phyloP scores from a whole-genome alignment of 1,140 invertebrate species.

The Ylistrum balloti region DNA sequence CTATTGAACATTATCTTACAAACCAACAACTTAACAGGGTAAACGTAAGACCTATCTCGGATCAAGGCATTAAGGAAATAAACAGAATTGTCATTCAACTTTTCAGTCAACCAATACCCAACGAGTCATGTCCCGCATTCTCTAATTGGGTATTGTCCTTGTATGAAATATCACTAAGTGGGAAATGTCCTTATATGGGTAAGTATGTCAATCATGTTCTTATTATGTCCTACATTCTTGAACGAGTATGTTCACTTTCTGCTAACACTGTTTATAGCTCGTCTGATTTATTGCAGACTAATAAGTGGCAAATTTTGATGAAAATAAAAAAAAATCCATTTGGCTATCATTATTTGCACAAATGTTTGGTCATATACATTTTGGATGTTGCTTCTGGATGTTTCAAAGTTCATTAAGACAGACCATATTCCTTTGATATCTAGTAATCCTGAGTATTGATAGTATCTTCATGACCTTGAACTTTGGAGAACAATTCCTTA shows the following conservation, averaged over 20 bases:
- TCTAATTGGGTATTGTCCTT: neutral
- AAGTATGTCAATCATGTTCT: neutral
- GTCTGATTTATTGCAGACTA: neutral
- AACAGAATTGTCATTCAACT: slow-evolving; percentile 31
- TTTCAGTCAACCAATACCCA: neutral
- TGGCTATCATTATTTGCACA: too few species aligned
- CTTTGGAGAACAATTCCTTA: neutral
- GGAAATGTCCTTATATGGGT: slow-evolving; percentile 11
- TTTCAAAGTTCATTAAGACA: neutral
- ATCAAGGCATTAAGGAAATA: neutral
- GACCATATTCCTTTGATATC: slow-evolving; percentile 9
- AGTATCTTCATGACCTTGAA: neutral
- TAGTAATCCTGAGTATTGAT: neutral
- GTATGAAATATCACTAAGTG: neutral
- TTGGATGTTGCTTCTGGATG: neutral
- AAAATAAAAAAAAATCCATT: too few species aligned
- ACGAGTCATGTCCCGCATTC: slow-evolving; percentile 11
- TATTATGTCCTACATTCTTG: neutral
- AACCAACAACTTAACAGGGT: neutral
- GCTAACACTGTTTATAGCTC: neutral
- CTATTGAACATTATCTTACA: neutral
- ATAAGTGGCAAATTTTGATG: neutral
- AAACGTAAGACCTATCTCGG: neutral
- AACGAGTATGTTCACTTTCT: neutral
- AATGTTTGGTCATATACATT: neutral